Base-by-base conservation (phyloP, 2,113 vertebrate species). In the Dipodomys spectabilis region DNA sequence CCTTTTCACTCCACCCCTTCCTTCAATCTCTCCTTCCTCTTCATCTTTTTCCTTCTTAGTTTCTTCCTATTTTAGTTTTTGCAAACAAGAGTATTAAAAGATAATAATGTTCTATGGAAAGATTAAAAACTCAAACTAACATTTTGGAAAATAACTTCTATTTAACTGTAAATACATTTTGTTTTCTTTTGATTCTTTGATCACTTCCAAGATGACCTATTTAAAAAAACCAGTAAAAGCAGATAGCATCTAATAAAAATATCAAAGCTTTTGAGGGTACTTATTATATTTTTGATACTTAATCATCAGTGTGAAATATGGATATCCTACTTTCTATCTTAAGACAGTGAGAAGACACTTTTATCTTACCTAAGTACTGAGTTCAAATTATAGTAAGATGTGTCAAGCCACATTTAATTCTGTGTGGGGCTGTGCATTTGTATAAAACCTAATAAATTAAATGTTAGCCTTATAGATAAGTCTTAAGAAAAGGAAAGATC, bases 111-210 rank as follows among this genome's bases (percentile, higher is more conserved):
- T 27, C 20, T 62, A 10, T 69, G 16, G 90, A 64, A 82, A 74
- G 19, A 32, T 93, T 93, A 23, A 78, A 92, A 94, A 84, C 2
- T 75, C 45, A 60, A 73, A 35, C 60, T 67, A 84, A 69, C 1
- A 18, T 78, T 95, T 57, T 77, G 39, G 16, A 88, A 62, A 19
- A 62, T 23, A 39, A 39, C 23, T 90, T 68, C 65, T 79, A 45
- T 60, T 78, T 90, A 92, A 65, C 35, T 82, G 11, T 82, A 84
- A 57, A 0, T 73, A 1, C 78, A 11, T 86, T 13, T 79, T 92
- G 6, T 19, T 94, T 90, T 78, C 10, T 72, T 87, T 90, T 15
- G 27, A n/a, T 85, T 91, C 92, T 16, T n/a, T 77, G 83, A 72
- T 15, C 18, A 62, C 11, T 74, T 87, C 25, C 32, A 80, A 81